Evolutionary conservation across 2,888 invertebrate genomes (phyloP).

Genomic region (Buathra laborator): DNA sequence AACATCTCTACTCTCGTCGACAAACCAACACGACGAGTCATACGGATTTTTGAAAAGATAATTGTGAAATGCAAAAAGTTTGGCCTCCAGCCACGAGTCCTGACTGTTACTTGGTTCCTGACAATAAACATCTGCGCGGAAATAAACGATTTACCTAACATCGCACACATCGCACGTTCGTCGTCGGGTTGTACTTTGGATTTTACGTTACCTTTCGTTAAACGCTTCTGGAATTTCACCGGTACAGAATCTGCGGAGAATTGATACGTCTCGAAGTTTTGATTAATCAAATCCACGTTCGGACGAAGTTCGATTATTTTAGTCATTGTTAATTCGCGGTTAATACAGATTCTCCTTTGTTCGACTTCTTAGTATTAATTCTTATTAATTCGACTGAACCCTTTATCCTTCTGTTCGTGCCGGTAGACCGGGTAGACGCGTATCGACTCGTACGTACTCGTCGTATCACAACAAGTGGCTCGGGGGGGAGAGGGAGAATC

Average conservation of each 20-base stretch:
- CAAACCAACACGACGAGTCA: constrained; percentile 81
- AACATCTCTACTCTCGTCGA: constrained; percentile 77
- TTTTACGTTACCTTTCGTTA: constrained; percentile 74
- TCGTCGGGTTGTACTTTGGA: background rate
- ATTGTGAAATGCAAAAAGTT: constrained; percentile 83
- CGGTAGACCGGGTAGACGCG: no score
- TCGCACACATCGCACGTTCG: no score
- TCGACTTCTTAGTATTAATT: no score
- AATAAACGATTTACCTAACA: constrained; percentile 1
- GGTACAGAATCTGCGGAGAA: constrained; percentile 76
- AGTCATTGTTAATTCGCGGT: constrained; percentile 72
- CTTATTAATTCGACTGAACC: no score
- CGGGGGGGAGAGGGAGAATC: no score
- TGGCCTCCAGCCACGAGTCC: constrained; percentile 81
- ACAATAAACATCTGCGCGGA: constrained; percentile 77
- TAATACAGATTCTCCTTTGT: no score
- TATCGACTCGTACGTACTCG: no score
- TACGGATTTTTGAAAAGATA: constrained; percentile 82
- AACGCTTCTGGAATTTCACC: constrained; percentile 72
- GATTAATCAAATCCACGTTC: constrained; percentile 75
- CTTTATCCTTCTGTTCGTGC: no score
- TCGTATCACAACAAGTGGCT: no score
- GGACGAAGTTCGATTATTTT: constrained; percentile 81
- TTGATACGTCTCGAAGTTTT: constrained; percentile 82
- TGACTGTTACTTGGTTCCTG: constrained; percentile 78